Conservation (phyloP, 2,797 vertebrate genomes). For the Ctenosaura bakeri region DNA sequence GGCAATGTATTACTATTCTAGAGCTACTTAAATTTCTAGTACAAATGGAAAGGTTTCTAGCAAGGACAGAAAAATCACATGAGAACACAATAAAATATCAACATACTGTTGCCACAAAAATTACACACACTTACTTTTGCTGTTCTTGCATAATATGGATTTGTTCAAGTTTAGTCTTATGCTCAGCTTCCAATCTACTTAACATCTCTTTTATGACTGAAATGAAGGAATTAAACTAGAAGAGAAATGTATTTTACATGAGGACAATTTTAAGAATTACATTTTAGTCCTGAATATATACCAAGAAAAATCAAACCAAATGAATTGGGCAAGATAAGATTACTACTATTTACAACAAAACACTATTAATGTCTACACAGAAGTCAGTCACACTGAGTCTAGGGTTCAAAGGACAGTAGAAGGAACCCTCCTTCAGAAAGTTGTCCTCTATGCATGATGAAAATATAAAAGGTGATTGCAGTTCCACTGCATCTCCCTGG, state of each 20-base stretch:
- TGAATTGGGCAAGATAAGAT: not conserved
- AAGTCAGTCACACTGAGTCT: not conserved
- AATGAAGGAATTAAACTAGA: slow-evolving; percentile 98
- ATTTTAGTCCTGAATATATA: not conserved
- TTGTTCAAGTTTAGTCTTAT: slow-evolving; percentile 98
- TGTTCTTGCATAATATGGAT: slow-evolving; percentile 98
- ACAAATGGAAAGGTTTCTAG: not conserved
- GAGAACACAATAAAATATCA: not conserved
- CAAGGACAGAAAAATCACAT: not conserved
- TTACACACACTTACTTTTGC: slow-evolving; percentile 87
- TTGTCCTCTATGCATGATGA: not conserved
- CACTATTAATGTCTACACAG: not conserved
- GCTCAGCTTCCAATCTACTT: slow-evolving; percentile 92
- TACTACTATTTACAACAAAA: not conserved
- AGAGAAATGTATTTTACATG: slow-evolving; percentile 72
- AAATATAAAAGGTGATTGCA: not conserved
- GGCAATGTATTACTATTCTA: not conserved
- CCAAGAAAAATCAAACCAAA: slow-evolving; percentile 39
- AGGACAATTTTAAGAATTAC: slow-evolving; percentile 15
- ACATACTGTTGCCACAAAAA: not conserved
- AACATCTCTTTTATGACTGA: slow-evolving; percentile 97
- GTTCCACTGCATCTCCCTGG: not conserved
- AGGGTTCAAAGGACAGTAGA: not conserved
- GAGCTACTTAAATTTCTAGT: not conserved
- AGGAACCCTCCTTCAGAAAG: not conserved